phyloP scores from a whole-genome alignment of 2,113 vertebrate species.

The Neolamprologus falcicula region DNA sequence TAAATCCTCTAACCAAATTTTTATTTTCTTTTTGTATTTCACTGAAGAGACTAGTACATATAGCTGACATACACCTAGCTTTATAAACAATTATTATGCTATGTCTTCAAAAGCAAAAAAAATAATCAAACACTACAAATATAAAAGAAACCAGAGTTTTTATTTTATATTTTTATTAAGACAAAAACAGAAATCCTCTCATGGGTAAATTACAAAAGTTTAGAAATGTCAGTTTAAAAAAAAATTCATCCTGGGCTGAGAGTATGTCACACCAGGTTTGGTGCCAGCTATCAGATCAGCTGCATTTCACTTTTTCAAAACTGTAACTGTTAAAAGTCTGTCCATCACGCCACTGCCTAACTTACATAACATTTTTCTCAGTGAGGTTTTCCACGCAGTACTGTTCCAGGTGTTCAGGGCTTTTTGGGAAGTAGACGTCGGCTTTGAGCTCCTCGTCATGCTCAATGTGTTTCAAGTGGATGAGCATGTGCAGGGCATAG shows the following conservation, averaged over 20 bases:
- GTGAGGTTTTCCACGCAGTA: background rate
- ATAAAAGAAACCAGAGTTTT: background rate
- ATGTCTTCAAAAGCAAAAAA: background rate
- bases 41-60: background rate
- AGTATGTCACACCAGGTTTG: background rate
- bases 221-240: background rate
- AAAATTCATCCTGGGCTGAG: background rate
- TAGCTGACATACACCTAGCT: background rate
- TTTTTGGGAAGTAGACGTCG: slow-evolving; percentile 61
- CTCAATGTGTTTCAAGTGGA: slow-evolving; percentile 87
- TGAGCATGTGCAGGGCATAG: slow-evolving; percentile 86
- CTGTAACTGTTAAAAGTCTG: background rate
- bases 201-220: slow-evolving; percentile 4
- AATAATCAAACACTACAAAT: background rate
- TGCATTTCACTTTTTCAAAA: background rate
- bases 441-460: slow-evolving; percentile 78
- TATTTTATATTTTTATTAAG: slow-evolving; percentile 12
- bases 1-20: background rate
- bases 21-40: background rate
- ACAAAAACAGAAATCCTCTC: background rate
- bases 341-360: background rate
- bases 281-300: background rate
- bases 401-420: slow-evolving; percentile 18
- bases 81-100: background rate
- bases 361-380: slow-evolving; percentile 31